These are phyloP conservation scores for Narcine bancroftii DNA, from an alignment of 2,113 vertebrate genomes.

Conservation along the genomic window DNA sequence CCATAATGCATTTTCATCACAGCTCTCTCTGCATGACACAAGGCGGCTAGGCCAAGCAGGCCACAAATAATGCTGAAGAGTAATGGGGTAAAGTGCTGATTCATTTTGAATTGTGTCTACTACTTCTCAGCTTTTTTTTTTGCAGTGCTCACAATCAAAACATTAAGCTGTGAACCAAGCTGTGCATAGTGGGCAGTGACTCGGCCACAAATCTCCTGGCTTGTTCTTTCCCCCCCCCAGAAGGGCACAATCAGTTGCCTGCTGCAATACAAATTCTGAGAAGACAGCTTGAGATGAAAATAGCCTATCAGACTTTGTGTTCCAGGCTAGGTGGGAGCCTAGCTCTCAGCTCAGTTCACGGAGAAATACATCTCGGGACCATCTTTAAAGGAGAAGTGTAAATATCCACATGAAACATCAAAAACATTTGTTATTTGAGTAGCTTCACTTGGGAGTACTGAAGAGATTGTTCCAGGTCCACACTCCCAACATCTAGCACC, in stretches of 20 bases:
- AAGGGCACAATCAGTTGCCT: neutral
- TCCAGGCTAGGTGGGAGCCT: neutral
- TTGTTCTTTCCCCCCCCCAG: neutral
- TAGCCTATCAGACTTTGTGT: neutral
- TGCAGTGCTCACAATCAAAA: neutral
- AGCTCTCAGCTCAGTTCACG: neutral
- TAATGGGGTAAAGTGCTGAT: neutral
- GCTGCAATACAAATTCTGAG: neutral
- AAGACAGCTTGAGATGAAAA: neutral
- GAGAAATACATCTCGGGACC: too few relatives aligned
- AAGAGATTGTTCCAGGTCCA: too few relatives aligned
- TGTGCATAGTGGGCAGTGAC: neutral
- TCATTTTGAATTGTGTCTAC: neutral
- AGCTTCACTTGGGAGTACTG: too few relatives aligned
- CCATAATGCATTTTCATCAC: neutral
- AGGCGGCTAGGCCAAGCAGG: neutral
- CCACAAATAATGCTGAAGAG: neutral
- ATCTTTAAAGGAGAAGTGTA: neutral
- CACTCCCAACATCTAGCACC: too few relatives aligned
- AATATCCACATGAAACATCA: neutral
- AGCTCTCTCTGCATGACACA: neutral
- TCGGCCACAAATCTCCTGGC: neutral
- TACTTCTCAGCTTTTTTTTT: neutral
- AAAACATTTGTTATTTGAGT: too few relatives aligned
- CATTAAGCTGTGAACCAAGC: neutral